A percentile compares a stretch with the other conserved stretches of the same genome.
Evolutionary conservation across 2,113 vertebrate species (phyloP).

Genomic region (Menidia beryllina): DNA sequence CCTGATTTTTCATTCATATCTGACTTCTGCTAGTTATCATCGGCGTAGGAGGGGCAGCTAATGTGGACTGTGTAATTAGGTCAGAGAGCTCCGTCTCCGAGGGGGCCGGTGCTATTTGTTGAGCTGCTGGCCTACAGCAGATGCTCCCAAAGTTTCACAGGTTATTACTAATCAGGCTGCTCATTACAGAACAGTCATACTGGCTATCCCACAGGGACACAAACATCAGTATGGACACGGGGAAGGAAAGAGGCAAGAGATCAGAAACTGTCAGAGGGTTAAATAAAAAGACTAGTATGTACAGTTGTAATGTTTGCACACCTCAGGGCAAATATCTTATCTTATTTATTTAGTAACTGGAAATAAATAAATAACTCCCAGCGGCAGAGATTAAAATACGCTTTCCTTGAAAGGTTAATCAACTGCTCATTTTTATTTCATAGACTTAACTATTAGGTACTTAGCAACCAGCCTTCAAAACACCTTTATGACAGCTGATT

Average conservation of each 20-base stretch:
- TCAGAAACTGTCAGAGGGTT: slow-evolving; percentile 14
- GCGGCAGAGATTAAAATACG: neutral
- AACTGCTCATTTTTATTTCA: neutral
- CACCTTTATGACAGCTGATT: neutral
- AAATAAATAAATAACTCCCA: neutral
- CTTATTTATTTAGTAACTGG: neutral
- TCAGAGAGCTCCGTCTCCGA: slow-evolving; percentile 51
- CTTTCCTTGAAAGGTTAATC: slow-evolving; percentile 1
- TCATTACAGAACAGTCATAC: slow-evolving; percentile 51
- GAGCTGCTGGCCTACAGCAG: slow-evolving; percentile 56
- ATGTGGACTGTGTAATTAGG: slow-evolving; percentile 59
- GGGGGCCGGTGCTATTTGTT: slow-evolving; percentile 55
- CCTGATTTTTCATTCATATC: slow-evolving; percentile 18
- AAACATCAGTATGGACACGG: slow-evolving; percentile 23
- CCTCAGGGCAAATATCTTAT: neutral
- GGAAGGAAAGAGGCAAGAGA: slow-evolving; percentile 5
- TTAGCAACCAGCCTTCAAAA: neutral
- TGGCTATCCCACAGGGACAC: slow-evolving; percentile 16
- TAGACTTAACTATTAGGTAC: neutral
- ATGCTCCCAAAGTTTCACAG: slow-evolving; percentile 64
- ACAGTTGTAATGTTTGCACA: neutral
- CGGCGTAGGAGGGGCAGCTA: slow-evolving; percentile 10
- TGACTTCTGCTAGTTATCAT: slow-evolving; percentile 41
- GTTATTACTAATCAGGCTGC: slow-evolving; percentile 61
- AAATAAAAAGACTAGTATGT: slow-evolving; percentile 20